Conservation (phyloP, 2,113 vertebrate species). For the Pipra filicauda region DNA sequence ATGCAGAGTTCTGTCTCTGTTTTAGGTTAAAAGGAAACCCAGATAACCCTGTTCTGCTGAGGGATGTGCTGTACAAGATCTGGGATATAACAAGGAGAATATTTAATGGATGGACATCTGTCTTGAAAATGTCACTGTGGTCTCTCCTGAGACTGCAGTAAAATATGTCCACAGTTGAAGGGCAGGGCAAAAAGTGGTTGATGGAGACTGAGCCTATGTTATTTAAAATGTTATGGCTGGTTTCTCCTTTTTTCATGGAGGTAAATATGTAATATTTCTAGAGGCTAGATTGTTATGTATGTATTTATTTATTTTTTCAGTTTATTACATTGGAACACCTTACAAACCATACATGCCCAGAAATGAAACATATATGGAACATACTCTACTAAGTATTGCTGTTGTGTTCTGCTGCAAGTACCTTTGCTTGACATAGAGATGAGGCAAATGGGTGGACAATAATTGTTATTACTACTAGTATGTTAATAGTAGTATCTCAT, state of each 20-base stretch:
- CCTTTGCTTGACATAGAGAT: background rate
- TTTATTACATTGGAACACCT: background rate
- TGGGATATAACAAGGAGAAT: background rate
- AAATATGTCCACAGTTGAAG: background rate
- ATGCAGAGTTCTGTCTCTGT: background rate
- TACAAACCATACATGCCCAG: background rate
- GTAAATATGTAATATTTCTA: background rate
- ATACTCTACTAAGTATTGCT: background rate
- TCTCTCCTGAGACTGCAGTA: background rate
- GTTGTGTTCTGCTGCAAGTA: background rate
- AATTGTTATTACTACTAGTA: fast-evolving
- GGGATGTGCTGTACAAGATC: background rate
- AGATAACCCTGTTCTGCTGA: background rate
- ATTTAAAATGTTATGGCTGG: background rate
- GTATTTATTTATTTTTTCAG: background rate
- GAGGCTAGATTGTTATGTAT: background rate
- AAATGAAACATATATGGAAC: background rate
- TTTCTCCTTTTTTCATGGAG: background rate
- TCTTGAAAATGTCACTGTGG: background rate
- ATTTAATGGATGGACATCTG: background rate
- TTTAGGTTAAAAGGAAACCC: background rate
- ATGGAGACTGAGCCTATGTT: background rate
- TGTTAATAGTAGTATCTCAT: background rate
- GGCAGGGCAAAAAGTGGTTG: background rate
- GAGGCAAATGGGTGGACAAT: background rate